Conservation (phyloP, 2,888 invertebrate genomes). For the Erannis defoliaria region DNA sequence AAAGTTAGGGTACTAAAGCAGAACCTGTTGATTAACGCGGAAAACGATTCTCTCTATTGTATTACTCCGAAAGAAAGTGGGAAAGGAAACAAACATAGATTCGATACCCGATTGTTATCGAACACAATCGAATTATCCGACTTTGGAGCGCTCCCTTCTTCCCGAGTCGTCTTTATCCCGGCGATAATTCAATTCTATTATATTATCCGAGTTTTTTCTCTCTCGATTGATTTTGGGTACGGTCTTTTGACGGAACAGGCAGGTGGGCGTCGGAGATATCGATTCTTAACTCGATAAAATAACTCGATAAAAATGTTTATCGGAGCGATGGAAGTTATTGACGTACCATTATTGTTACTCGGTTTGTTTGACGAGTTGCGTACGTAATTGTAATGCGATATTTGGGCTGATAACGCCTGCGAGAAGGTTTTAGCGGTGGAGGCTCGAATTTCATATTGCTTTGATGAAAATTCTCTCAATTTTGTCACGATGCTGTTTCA, state of each 20-base stretch:
- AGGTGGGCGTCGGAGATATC: constrained; percentile 35
- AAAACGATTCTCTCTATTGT: constrained; percentile 64
- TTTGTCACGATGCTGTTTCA: neutral
- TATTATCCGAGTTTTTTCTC: constrained; percentile 77
- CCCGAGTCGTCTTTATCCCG: constrained; percentile 72
- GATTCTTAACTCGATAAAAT: constrained; percentile 34
- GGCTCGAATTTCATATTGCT: constrained; percentile 16
- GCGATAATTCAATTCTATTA: constrained; percentile 85
- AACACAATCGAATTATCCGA: constrained; percentile 82
- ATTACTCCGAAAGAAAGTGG: constrained; percentile 53
- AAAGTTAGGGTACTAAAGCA: neutral
- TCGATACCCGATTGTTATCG: constrained; percentile 78
- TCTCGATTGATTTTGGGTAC: constrained; percentile 74
- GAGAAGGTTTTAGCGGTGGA: constrained; percentile 1
- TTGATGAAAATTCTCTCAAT: constrained; percentile 17
- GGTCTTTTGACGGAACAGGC: constrained; percentile 42
- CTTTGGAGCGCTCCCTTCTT: constrained; percentile 52
- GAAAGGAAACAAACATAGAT: constrained; percentile 65
- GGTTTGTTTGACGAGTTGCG: constrained; percentile 27
- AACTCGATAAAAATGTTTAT: constrained; percentile 35
- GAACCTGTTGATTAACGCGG: constrained; percentile 69
- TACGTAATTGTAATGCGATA: constrained; percentile 26
- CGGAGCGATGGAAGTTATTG: constrained; percentile 16
- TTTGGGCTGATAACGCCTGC: constrained; percentile 3
- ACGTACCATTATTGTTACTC: constrained; percentile 25